Percentiles rank a stretch among this genome's conserved stretches.
phyloP scores from a whole-genome alignment of 1,140 invertebrate species.

The Cryptotermes secundus region DNA sequence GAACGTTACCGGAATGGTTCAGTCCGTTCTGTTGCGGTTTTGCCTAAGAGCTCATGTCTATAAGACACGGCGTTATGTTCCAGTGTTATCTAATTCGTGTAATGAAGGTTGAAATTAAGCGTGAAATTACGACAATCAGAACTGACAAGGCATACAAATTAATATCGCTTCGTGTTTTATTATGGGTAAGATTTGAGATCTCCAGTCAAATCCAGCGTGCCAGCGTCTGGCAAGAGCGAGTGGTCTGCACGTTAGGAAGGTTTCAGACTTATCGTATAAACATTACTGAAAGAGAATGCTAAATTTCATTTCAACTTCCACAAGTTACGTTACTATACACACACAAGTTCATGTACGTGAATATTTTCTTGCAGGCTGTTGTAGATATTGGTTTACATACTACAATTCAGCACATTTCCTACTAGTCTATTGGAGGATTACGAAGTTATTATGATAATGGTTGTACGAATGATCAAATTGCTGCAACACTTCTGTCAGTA shows the following conservation, averaged over 20 bases:
- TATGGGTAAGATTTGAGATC: neutral
- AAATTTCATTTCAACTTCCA: no score
- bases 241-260: neutral
- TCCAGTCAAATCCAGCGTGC: neutral
- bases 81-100: neutral
- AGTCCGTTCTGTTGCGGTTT: neutral
- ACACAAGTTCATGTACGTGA: no score
- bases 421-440: no score
- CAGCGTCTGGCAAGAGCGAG: neutral
- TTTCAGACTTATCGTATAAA: no score
- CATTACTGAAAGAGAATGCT: no score
- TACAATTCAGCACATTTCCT: no score
- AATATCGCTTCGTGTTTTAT: neutral
- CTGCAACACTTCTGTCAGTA: no score
- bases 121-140: neutral
- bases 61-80: neutral
- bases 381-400: no score
- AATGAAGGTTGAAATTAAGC: neutral
- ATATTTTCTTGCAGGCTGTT: no score
- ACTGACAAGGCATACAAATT: neutral
- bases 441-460: no score
- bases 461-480: no score
- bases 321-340: no score
- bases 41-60: neutral
- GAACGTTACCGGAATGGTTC: neutral